Conservation (phyloP, 2,113 vertebrate species). For the Canis aureus region DNA sequence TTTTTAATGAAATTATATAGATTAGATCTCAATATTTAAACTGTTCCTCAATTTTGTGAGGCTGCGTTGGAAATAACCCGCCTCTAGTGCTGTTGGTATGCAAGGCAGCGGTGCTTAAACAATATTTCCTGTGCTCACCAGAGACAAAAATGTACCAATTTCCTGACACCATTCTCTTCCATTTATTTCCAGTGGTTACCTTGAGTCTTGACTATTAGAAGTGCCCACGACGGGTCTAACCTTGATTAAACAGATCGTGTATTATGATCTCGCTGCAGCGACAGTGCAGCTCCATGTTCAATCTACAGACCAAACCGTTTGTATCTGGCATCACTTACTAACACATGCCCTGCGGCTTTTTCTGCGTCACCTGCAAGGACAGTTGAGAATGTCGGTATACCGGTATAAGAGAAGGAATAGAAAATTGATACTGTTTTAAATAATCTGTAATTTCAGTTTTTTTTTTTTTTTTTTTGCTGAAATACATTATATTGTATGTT, state of each 20-base stretch:
- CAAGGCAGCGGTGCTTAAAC: constrained; percentile 93
- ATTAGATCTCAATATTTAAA: constrained; percentile 94
- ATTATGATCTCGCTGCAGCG: constrained; percentile 86
- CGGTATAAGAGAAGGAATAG: constrained; percentile 87
- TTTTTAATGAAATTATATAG: constrained; percentile 88
- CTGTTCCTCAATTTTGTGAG: constrained; percentile 97
- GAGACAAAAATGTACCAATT: constrained; percentile 83
- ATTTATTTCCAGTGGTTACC: constrained; percentile 82
- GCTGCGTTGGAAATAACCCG: constrained; percentile 93
- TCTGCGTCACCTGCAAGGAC: constrained; percentile 83
- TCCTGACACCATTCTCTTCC: constrained; percentile 85
- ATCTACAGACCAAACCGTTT: constrained; percentile 85
- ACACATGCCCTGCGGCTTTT: constrained; percentile 85
- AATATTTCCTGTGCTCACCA: constrained; percentile 86
- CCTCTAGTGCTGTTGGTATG: constrained; percentile 90
- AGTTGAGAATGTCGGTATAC: constrained; percentile 87
- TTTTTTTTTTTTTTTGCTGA: constrained; percentile 87
- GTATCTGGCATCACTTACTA: constrained; percentile 86
- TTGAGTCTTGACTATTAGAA: constrained; percentile 86
- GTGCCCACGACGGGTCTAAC: constrained; percentile 85
- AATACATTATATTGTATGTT: constrained; percentile 96
- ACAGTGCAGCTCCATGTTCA: constrained; percentile 86
- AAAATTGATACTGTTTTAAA: constrained; percentile 91
- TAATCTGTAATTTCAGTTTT: constrained; percentile 90
- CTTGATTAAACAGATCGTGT: constrained; percentile 82